Evolutionary conservation across 2,888 invertebrate genomes (phyloP), one percentile per base, ranked within the genome.

Genomic region (Caenorhabditis sinica): DNA sequence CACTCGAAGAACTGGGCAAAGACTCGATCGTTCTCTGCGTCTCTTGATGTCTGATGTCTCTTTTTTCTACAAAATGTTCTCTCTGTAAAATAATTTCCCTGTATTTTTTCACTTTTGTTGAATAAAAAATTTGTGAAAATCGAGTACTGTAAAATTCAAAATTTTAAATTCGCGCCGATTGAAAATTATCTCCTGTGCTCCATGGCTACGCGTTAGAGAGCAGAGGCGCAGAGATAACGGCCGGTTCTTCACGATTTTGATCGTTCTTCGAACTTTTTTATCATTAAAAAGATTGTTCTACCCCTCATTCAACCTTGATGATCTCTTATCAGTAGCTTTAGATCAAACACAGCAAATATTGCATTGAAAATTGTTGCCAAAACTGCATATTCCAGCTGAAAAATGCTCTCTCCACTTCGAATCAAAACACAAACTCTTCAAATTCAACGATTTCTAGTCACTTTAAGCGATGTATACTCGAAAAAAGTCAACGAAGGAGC

Each of bases 401-500:
- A 69, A 73, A 79, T 79, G 79, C 71, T 79, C 33, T 71, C 72
- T 17, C 71, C 79, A 0, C n/a, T 56, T 23, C 79, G 79, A 13
- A 0, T 40, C 3, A 53, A 49, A 51, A 43, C 63, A 20, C 61
- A 61, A 30, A 45, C 28, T 15, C 40, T 17, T 13, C 60, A 69
- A 56, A 66, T 73, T 69, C 76, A 79, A 49, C 53, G 83, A 58
- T 84, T 79, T 71, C 20, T 84, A 28, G 79, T 66, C 51, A 71
- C 75, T 61, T 58, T 84, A 30, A 65, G 65, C 23, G 85, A 85
- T 74, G 85, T 69, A 25, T 85, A 85, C 53, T 74, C 82, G 74
- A 85, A 82, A 75, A 82, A 76, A 72, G 85, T 85, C 13, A 58
- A 73, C 36, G 82, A 77, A 30, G 85, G 85, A 63, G 71, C 51